Conservation (phyloP, 2,113 vertebrate species). For the Lepus europaeus region DNA sequence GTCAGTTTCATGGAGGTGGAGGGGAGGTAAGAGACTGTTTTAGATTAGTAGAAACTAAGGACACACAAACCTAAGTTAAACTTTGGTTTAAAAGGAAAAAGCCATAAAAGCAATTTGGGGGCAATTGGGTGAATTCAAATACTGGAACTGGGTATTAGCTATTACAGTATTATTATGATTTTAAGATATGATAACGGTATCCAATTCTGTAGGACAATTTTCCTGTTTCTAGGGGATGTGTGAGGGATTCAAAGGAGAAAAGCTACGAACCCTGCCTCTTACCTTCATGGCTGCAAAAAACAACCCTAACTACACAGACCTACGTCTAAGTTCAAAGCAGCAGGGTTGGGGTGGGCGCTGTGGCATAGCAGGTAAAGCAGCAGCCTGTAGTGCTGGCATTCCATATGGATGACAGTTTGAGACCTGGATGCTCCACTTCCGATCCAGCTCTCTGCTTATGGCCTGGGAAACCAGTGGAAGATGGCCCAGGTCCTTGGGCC, state of each 20-base stretch:
- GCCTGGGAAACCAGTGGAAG: too few species aligned
- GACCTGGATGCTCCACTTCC: too few species aligned
- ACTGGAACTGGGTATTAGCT: background rate
- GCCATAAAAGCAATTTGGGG: background rate
- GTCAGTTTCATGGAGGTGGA: background rate
- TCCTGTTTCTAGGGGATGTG: background rate
- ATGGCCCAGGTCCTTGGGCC: too few species aligned
- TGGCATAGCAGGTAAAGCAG: too few species aligned
- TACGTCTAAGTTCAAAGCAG: background rate
- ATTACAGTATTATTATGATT: background rate
- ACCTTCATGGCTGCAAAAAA: background rate
- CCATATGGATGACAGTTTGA: too few species aligned
- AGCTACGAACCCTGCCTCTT: background rate
- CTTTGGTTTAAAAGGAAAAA: background rate
- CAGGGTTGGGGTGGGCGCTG: too few species aligned
- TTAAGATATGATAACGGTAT: background rate
- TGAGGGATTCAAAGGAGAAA: background rate
- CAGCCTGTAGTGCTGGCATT: too few species aligned
- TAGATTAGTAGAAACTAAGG: conserved; percentile 33
- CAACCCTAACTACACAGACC: background rate
- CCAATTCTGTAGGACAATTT: background rate
- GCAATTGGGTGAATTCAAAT: conserved; percentile 40
- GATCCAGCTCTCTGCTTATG: too few species aligned
- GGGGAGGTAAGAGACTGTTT: background rate
- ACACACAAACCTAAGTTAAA: conserved; percentile 33